These are phyloP conservation scores for Zonitis immaculata DNA, from an alignment of 2,888 invertebrate species.

Conservation along the genomic window DNA sequence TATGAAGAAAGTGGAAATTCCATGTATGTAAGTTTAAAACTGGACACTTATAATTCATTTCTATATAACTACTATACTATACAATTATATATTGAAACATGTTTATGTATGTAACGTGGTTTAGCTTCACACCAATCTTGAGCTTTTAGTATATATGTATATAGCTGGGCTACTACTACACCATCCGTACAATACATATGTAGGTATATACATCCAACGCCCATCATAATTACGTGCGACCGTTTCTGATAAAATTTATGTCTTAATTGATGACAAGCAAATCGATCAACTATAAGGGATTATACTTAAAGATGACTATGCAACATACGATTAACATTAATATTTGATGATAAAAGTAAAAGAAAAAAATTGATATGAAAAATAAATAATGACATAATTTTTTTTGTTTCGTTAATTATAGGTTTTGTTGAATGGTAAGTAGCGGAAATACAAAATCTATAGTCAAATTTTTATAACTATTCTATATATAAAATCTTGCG, in stretches of 20 bases:
- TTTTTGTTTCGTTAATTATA: too few relatives aligned
- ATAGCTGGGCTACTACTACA: neutral
- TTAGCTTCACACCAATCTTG: slow-evolving; percentile 2
- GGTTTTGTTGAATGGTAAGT: too few relatives aligned
- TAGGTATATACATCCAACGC: neutral
- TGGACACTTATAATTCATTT: neutral
- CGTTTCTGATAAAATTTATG: slow-evolving; percentile 5
- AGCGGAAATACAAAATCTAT: too few relatives aligned
- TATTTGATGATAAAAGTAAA: too few relatives aligned
- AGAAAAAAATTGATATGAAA: too few relatives aligned
- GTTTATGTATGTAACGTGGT: slow-evolving; percentile 1
- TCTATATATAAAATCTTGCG: too few relatives aligned
- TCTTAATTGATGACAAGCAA: slow-evolving; percentile 8
- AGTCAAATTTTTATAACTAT: too few relatives aligned
- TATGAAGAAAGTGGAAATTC: neutral
- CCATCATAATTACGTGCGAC: slow-evolving; percentile 4
- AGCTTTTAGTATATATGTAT: neutral
- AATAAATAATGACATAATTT: too few relatives aligned
- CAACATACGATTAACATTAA: neutral
- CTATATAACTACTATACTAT: neutral
- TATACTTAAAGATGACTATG: neutral
- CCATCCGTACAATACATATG: too few relatives aligned
- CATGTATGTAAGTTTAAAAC: neutral
- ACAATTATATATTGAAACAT: slow-evolving; percentile 1
- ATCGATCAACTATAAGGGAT: slow-evolving; percentile 1